Conservation (phyloP, 2,113 vertebrate genomes). For the Chloropsis cyanopogon region DNA sequence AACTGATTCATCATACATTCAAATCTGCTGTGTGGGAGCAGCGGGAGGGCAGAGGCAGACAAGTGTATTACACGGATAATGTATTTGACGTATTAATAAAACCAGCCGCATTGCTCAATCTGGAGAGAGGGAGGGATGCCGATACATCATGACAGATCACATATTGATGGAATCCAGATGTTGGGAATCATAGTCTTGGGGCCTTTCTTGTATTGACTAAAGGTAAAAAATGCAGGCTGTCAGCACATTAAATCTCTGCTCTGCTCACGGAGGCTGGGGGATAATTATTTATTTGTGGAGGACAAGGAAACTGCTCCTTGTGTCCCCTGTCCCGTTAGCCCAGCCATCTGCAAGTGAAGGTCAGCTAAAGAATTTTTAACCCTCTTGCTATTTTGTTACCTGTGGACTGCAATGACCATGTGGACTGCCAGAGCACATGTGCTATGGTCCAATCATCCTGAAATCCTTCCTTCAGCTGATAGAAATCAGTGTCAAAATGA, state of each 20-base stretch:
- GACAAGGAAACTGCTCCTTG: background rate
- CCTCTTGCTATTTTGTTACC: background rate
- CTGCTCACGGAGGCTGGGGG: background rate
- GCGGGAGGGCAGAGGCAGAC: slow-evolving; percentile 78
- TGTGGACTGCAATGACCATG: background rate
- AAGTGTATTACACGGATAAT: slow-evolving; percentile 88
- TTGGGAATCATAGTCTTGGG: slow-evolving; percentile 83
- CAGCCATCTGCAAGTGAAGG: background rate
- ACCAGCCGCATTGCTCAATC: slow-evolving; percentile 80
- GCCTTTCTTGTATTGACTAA: slow-evolving; percentile 81
- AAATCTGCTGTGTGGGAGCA: slow-evolving; percentile 75
- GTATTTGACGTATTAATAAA: slow-evolving; percentile 90
- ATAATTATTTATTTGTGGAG: slow-evolving; percentile 61
- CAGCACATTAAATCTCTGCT: slow-evolving; percentile 75
- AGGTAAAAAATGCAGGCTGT: slow-evolving; percentile 82
- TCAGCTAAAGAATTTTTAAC: background rate
- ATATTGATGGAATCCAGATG: slow-evolving; percentile 88
- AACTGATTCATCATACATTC: slow-evolving; percentile 83
- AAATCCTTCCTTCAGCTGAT: background rate
- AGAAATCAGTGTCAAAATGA: background rate
- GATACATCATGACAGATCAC: slow-evolving; percentile 86
- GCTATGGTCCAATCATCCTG: background rate
- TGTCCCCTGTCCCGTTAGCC: background rate
- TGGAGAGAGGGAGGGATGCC: slow-evolving; percentile 73
- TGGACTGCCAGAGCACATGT: rapidly evolving